A percentile compares a stretch with the other conserved stretches of the same genome.
Evolutionary conservation across 2,888 invertebrate genomes (phyloP).

Genomic region (Alentia gelatinosa): DNA sequence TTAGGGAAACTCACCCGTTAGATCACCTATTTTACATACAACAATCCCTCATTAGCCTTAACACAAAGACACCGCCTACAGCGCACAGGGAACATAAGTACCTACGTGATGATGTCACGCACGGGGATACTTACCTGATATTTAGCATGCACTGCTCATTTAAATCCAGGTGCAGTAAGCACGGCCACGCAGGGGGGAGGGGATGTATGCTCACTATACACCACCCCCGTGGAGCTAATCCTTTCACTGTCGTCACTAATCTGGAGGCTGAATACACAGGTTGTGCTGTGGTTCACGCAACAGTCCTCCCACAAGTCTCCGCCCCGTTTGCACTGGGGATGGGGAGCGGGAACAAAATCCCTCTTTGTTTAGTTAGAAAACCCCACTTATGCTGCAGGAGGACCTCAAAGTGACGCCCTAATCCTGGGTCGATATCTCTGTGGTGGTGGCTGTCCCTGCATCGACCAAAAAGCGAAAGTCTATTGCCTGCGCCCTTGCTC

Average conservation of each 20-base stretch:
- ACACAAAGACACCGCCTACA: background rate
- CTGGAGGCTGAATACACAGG: background rate
- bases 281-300: background rate
- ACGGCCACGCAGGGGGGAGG: background rate
- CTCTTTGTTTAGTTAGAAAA: background rate
- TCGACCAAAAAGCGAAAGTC: background rate
- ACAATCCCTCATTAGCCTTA: background rate
- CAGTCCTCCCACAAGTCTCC: background rate
- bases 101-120: background rate
- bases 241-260: background rate
- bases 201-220: background rate
- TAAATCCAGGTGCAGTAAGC: background rate
- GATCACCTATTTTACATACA: background rate
- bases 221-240: background rate
- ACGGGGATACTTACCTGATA: background rate
- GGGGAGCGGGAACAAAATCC: background rate
- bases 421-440: background rate
- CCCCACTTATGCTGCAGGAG: background rate
- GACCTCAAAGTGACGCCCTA: slow-evolving; percentile 1
- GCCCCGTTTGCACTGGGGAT: background rate
- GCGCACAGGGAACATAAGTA: background rate
- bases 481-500: background rate
- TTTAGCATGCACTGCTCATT: background rate
- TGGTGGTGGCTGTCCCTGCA: background rate
- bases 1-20: background rate